Percentiles rank a stretch among this genome's conserved stretches.
Conservation (phyloP, 2,113 vertebrate species). For the Cephalopholis sonnerati region DNA sequence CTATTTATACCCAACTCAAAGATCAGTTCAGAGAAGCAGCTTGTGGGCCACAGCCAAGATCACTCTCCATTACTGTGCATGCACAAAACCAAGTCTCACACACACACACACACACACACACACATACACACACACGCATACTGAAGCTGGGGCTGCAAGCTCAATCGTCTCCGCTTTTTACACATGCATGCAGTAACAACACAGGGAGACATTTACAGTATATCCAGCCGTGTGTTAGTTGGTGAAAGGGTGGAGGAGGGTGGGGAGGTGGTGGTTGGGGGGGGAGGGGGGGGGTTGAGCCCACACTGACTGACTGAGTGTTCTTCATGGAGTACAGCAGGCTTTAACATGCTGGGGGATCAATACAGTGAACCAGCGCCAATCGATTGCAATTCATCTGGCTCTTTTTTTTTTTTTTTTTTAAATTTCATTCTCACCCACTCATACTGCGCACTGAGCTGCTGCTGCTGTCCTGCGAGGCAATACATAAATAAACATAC, state of each 20-base stretch:
- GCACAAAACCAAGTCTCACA: slow-evolving; percentile 52
- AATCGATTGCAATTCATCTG: slow-evolving; percentile 84
- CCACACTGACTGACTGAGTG: slow-evolving; percentile 72
- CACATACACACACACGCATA: slow-evolving; percentile 33
- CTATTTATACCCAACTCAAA: slow-evolving; percentile 84
- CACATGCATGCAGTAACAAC: slow-evolving; percentile 58
- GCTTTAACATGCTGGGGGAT: slow-evolving; percentile 80
- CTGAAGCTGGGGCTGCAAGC: slow-evolving; percentile 19
- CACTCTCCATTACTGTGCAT: slow-evolving; percentile 75
- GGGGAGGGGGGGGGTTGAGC: neutral
- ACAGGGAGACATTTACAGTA: slow-evolving; percentile 58
- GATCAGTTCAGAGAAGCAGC: slow-evolving; percentile 82
- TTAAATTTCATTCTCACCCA: slow-evolving; percentile 76
- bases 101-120: slow-evolving; percentile 15
- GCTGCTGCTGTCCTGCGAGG: slow-evolving; percentile 60
- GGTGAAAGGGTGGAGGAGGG: slow-evolving; percentile 6
- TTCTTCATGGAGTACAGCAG: slow-evolving; percentile 79
- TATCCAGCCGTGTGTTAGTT: slow-evolving; percentile 50
- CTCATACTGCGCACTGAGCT: slow-evolving; percentile 61
- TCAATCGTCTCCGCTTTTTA: slow-evolving; percentile 38
- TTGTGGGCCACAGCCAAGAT: slow-evolving; percentile 79
- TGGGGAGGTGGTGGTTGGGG: neutral
- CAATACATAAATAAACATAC: slow-evolving; percentile 78
- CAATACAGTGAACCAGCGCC: slow-evolving; percentile 80
- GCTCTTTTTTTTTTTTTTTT: slow-evolving; percentile 61